Evolutionary conservation across 1,140 invertebrate species (phyloP).

Genomic region (Penaeus vannamei): DNA sequence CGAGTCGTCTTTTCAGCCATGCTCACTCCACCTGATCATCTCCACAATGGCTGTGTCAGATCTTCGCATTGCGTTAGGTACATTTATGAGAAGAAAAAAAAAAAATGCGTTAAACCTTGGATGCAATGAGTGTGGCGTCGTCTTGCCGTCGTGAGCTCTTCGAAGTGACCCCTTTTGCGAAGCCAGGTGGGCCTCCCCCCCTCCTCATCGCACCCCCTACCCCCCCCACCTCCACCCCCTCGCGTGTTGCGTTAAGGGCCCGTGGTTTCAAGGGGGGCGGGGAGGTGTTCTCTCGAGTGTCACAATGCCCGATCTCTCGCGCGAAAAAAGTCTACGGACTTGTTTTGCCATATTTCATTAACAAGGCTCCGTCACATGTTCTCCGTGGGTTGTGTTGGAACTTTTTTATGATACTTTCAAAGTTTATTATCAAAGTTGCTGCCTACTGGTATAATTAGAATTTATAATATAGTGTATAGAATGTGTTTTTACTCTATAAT

Average conservation of each 20-base stretch:
- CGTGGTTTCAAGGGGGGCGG: too few relatives aligned
- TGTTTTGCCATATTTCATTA: constrained; percentile 19
- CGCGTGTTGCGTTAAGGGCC: too few relatives aligned
- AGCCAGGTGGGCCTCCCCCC: too few relatives aligned
- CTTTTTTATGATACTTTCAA: constrained; percentile 36
- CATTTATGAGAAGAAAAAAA: constrained; percentile 7
- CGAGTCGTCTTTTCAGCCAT: constrained; percentile 42
- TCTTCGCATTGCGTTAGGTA: constrained; percentile 27
- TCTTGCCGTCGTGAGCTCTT: neutral
- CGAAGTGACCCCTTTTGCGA: too few relatives aligned
- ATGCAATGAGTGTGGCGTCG: neutral
- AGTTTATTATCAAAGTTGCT: constrained; percentile 46
- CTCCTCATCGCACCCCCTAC: too few relatives aligned
- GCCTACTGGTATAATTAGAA: constrained; percentile 51
- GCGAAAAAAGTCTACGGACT: constrained; percentile 28
- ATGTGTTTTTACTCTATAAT: constrained; percentile 49
- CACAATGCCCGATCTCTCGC: too few relatives aligned
- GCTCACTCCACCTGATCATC: constrained; percentile 33
- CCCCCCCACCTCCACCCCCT: too few relatives aligned
- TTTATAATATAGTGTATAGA: constrained; percentile 47
- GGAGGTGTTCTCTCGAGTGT: too few relatives aligned
- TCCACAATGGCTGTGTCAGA: constrained; percentile 39
- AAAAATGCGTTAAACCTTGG: constrained; percentile 16
- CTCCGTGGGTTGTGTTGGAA: constrained; percentile 43
- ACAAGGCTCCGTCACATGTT: constrained; percentile 37